phyloP scores from a whole-genome alignment of 2,888 invertebrate genomes.

The Dicranocentrus wangi region DNA sequence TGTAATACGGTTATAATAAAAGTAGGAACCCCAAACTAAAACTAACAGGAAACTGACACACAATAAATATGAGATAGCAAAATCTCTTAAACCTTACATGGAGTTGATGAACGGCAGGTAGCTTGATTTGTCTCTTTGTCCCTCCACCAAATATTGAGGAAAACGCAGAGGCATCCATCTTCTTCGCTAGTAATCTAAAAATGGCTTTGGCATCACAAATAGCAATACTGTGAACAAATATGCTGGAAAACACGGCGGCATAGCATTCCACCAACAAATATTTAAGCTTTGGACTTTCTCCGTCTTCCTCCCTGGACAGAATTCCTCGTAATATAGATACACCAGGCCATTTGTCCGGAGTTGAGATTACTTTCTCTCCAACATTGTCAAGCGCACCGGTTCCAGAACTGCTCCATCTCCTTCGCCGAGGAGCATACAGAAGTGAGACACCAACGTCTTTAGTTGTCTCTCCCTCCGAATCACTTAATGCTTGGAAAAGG shows the following conservation, averaged over 20 bases:
- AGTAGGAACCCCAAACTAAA: slow-evolving; percentile 13
- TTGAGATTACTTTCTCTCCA: slow-evolving; percentile 81
- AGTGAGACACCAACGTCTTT: slow-evolving; percentile 71
- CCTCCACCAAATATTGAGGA: slow-evolving; percentile 91
- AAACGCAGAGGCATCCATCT: slow-evolving; percentile 86
- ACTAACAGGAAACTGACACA: background rate
- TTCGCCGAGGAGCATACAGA: slow-evolving; percentile 77
- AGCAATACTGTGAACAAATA: slow-evolving; percentile 93
- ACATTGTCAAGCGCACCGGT: slow-evolving; percentile 73
- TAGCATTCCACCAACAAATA: slow-evolving; percentile 94
- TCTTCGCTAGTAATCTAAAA: slow-evolving; percentile 88
- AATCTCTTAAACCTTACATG: slow-evolving; percentile 65
- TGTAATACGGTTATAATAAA: background rate
- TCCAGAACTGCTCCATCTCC: slow-evolving; percentile 87
- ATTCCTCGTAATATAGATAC: slow-evolving; percentile 93
- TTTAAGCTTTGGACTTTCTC: slow-evolving; percentile 92
- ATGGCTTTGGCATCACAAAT: slow-evolving; percentile 95
- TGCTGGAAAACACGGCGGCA: slow-evolving; percentile 92
- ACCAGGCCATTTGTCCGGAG: slow-evolving; percentile 93
- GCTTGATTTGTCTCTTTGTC: slow-evolving; percentile 87
- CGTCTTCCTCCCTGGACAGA: slow-evolving; percentile 93
- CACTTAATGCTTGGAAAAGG: slow-evolving; percentile 97
- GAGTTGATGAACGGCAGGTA: slow-evolving; percentile 79
- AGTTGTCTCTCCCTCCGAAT: slow-evolving; percentile 79
- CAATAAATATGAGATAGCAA: background rate